These are phyloP conservation scores for Tetheella fluctuosa DNA, from an alignment of 2,888 invertebrate genomes.

Conservation along the genomic window DNA sequence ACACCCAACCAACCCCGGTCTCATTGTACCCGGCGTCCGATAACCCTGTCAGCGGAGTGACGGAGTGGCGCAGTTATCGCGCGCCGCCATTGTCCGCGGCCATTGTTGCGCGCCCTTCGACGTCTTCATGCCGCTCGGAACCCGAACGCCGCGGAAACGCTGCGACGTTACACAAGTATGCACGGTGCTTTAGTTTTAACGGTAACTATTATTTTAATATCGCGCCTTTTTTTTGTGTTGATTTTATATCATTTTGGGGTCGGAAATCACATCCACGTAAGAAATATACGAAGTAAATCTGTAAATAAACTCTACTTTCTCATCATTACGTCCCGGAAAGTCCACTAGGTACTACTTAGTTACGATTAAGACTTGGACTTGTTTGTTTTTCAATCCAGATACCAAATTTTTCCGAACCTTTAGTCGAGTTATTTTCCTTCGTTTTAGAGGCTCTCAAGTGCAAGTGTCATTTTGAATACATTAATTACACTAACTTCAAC, in stretches of 20 bases:
- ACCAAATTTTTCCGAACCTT: no score
- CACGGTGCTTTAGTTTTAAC: conserved; percentile 41
- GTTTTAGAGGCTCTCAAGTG: no score
- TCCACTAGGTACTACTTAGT: no score
- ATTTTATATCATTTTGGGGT: background rate
- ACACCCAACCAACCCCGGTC: conserved; percentile 40
- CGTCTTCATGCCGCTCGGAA: conserved; percentile 61
- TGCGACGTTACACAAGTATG: conserved; percentile 31
- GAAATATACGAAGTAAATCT: background rate
- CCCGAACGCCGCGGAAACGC: conserved; percentile 19
- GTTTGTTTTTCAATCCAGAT: no score
- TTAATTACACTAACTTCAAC: no score
- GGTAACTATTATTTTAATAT: conserved; percentile 12
- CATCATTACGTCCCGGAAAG: no score
- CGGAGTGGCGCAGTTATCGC: conserved; percentile 80
- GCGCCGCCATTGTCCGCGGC: conserved; percentile 64
- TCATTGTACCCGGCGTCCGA: conserved; percentile 61
- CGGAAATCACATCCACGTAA: background rate
- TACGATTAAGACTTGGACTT: no score
- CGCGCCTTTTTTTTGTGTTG: background rate
- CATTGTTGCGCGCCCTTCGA: conserved; percentile 67
- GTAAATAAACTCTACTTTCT: background rate
- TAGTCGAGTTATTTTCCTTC: no score
- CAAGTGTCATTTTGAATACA: no score
- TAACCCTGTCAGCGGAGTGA: conserved; percentile 82